Evolutionary conservation across 2,113 vertebrate genomes (phyloP).

Genomic region (Malurus elegans): DNA sequence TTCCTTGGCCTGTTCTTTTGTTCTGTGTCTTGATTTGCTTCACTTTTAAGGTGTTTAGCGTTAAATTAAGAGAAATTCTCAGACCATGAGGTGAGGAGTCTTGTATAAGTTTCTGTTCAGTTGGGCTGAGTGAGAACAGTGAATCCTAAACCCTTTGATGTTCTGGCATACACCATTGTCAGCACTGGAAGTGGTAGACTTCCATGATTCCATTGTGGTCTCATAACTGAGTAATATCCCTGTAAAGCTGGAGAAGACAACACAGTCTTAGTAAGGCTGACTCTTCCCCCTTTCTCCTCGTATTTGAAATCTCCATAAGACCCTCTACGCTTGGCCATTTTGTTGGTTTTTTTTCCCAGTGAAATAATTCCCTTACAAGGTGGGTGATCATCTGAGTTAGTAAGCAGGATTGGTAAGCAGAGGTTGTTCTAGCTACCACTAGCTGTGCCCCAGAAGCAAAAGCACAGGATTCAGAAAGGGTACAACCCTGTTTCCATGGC

Average conservation of each 20-base stretch:
- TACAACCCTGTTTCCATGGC: background rate
- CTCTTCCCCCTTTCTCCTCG: background rate
- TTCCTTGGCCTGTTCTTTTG: background rate
- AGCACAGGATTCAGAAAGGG: background rate
- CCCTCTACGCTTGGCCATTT: background rate
- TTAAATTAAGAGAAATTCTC: background rate
- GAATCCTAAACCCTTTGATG: background rate
- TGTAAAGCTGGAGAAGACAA: background rate
- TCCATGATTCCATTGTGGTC: background rate
- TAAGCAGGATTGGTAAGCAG: background rate
- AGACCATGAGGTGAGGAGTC: fast-evolving
- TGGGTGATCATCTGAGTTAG: background rate
- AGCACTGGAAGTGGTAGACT: background rate
- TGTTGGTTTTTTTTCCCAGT: background rate
- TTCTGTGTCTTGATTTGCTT: background rate
- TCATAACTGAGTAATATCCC: background rate
- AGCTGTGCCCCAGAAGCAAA: background rate
- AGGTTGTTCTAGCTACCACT: background rate
- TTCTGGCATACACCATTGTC: background rate
- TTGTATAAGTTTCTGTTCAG: background rate
- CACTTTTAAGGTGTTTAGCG: background rate
- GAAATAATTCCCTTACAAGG: background rate
- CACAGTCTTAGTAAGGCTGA: background rate
- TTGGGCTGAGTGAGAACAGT: background rate
- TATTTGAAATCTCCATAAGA: background rate